Conservation (phyloP, 2,113 vertebrate species). For the Siphamia tubifer region DNA sequence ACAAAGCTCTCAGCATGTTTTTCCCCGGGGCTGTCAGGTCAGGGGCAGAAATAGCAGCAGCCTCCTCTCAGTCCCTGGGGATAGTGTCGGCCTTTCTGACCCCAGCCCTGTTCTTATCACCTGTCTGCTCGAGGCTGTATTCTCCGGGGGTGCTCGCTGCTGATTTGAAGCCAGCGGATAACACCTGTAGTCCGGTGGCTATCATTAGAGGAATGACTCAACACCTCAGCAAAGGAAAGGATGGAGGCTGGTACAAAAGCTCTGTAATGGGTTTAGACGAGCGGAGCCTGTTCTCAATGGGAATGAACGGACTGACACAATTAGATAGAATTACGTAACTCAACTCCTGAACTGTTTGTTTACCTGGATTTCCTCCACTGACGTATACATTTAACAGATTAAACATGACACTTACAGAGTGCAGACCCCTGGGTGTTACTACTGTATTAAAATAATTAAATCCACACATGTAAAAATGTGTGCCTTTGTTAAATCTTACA, state of each 20-base stretch:
- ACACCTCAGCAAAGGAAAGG: constrained; percentile 19
- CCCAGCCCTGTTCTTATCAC: constrained; percentile 50
- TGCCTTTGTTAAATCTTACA: too few species aligned
- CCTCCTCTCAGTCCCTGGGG: constrained; percentile 33
- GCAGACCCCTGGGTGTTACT: too few species aligned
- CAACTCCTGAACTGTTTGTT: constrained; percentile 9
- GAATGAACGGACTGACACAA: constrained; percentile 23
- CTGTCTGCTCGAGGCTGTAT: constrained; percentile 36
- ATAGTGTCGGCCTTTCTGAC: constrained; percentile 56
- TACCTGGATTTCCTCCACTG: neutral
- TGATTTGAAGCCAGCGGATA: constrained; percentile 50
- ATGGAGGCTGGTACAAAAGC: constrained; percentile 5
- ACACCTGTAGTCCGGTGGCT: constrained; percentile 58
- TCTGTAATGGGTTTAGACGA: constrained; percentile 28
- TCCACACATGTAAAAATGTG: too few species aligned
- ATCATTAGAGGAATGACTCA: constrained; percentile 58
- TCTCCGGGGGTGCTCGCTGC: constrained; percentile 16
- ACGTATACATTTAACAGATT: neutral
- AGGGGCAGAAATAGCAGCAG: constrained; percentile 69
- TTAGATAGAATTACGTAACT: constrained; percentile 34
- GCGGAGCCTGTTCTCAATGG: constrained; percentile 18
- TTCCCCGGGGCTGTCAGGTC: constrained; percentile 43
- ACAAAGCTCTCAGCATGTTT: constrained; percentile 51
- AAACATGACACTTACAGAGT: too few species aligned
- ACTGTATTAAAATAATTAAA: too few species aligned